These are phyloP conservation scores for Spea bombifrons DNA, from an alignment of 2,113 vertebrate genomes.

Conservation along the genomic window DNA sequence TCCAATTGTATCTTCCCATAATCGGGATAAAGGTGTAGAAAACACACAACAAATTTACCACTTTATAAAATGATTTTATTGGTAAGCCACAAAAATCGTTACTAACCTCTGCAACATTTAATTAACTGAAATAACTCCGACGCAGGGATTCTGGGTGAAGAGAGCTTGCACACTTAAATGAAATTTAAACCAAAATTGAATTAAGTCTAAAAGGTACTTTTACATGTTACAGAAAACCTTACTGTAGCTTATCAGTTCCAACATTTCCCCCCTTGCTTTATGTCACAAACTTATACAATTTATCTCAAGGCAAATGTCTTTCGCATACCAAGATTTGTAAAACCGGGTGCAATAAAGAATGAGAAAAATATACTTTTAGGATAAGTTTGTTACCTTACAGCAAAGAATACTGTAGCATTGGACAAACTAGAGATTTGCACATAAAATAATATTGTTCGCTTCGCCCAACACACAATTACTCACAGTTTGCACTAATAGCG, in stretches of 20 bases:
- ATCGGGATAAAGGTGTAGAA: constrained; percentile 56
- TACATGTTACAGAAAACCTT: constrained; percentile 59
- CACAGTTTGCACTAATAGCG: too few relatives aligned
- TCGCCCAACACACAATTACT: too few relatives aligned
- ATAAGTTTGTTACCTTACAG: too few relatives aligned
- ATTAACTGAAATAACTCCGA: constrained; percentile 66
- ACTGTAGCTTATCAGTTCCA: constrained; percentile 58
- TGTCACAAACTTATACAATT: constrained; percentile 18
- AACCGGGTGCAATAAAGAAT: too few relatives aligned
- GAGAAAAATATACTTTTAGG: too few relatives aligned
- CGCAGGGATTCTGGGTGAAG: constrained; percentile 62
- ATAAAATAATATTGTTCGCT: too few relatives aligned
- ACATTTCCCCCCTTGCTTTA: constrained; percentile 35
- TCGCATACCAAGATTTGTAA: too few relatives aligned
- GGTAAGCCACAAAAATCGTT: constrained; percentile 61
- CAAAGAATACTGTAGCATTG: too few relatives aligned
- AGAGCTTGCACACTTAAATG: constrained; percentile 61
- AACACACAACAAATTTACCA: constrained; percentile 54
- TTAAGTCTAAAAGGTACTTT: constrained; percentile 63
- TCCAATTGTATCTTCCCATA: constrained; percentile 49
- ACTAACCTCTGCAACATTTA: constrained; percentile 67
- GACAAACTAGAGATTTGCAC: too few relatives aligned
- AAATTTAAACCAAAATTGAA: constrained; percentile 65
- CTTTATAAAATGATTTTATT: constrained; percentile 64
- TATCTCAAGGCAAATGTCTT: neutral